Conservation (phyloP, 2,888 invertebrate species). For the Eupithecia pulchellata region DNA sequence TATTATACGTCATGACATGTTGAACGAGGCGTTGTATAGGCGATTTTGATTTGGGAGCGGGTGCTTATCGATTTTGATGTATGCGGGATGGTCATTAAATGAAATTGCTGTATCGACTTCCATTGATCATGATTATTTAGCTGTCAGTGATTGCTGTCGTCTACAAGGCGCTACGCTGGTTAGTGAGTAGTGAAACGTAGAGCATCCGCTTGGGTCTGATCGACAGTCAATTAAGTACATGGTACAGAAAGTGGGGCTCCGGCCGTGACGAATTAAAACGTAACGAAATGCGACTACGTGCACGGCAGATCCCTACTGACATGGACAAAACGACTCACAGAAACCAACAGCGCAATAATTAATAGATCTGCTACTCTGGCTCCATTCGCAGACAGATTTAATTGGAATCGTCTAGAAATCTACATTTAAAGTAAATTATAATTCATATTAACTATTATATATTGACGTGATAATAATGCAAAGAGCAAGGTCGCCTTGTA, state of each 20-base stretch:
- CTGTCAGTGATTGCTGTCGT: constrained; percentile 60
- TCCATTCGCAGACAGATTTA: constrained; percentile 21
- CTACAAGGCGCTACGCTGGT: constrained; percentile 37
- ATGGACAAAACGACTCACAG: constrained; percentile 25
- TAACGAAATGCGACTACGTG: constrained; percentile 62
- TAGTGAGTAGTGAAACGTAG: constrained; percentile 29
- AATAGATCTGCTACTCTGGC: constrained; percentile 13
- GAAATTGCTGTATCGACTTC: constrained; percentile 66
- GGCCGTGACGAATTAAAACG: constrained; percentile 63
- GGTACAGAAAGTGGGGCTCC: constrained; percentile 42
- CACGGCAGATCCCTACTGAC: constrained; percentile 44
- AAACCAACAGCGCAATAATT: constrained; percentile 20
- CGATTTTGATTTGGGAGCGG: constrained; percentile 52
- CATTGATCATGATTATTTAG: constrained; percentile 68
- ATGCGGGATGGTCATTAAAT: constrained; percentile 69
- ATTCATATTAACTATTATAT: constrained; percentile 13
- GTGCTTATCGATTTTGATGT: constrained; percentile 67
- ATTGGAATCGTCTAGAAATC: constrained; percentile 18
- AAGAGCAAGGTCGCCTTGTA: constrained; percentile 15
- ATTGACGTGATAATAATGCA: constrained; percentile 20
- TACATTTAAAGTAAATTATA: constrained; percentile 12
- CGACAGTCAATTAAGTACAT: constrained; percentile 68
- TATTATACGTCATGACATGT: constrained; percentile 59
- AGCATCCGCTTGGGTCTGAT: constrained; percentile 53
- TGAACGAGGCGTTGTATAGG: constrained; percentile 60